Base-by-base conservation (phyloP, 2,113 vertebrate species). In the Aplodontia rufa region DNA sequence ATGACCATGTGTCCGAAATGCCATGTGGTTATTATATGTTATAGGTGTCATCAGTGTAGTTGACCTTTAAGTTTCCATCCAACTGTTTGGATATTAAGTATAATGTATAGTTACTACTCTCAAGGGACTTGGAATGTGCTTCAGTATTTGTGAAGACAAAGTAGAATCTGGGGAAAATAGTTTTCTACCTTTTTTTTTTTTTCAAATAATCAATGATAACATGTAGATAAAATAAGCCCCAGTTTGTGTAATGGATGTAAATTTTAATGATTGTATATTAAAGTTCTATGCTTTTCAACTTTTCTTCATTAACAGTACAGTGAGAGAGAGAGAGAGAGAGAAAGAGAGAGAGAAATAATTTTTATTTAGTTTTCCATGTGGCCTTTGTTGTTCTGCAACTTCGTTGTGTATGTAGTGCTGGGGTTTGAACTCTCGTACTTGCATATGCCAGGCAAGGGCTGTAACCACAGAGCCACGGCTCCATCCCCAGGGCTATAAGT, bases 51-150 rank as follows among this genome's bases (percentile, higher is more conserved):
- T 75, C 9, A n/a, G 64, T 24, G 22, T 62, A 51, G 80, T 53
- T 95, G 91, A 85, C 47, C 47, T 97, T 94, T 90, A 87, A 42
- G 20, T 87, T 85, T 88, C 13, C 53, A 75, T 66, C 47, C 35
- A 85, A 62, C 24, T 94, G 49, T 95, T 96, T 90, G 10, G 47
- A 37, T 87, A 45, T 75, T 92, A 84, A 95, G 4, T 37, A 35
- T 85, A 66, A 53, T 30, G 5, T 45, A 66, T 76, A 51, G 30
- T 66, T 87, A 71, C 8, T 28, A 42, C 37, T 87, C 51, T 69
- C 71, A 55, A 12, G 14, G 11, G 13, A 35, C 53, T 90, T 66
- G 1, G 5, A 19, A 2, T 58, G 0, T 76, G 90, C 8, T 14
- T 88, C 9, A 49, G 10, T 71, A 80, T 53, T 84, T 95, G 17